These are phyloP conservation scores for Oreotrochilus melanogaster DNA, from an alignment of 2,113 vertebrate genomes.

Conservation along the genomic window DNA sequence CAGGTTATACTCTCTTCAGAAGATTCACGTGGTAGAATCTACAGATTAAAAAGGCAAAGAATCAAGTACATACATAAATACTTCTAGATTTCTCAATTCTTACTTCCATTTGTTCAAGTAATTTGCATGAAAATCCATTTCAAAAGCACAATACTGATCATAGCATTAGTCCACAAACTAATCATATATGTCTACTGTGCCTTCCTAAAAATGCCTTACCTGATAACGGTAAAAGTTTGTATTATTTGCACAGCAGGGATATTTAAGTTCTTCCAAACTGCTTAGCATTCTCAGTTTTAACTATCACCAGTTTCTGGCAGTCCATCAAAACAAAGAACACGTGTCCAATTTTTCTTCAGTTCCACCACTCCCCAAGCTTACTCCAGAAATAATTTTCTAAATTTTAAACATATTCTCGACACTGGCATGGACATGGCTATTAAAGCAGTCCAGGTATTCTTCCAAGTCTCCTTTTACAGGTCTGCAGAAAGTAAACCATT, in stretches of 20 bases:
- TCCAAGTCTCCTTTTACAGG: background rate
- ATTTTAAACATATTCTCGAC: background rate
- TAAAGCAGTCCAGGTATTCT: background rate
- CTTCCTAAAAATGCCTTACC: background rate
- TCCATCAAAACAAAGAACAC: background rate
- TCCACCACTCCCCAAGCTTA: background rate
- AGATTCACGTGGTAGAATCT: background rate
- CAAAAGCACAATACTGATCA: background rate
- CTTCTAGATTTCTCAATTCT: background rate
- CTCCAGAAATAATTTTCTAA: background rate
- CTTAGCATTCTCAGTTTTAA: background rate
- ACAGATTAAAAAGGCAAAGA: background rate
- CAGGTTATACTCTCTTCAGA: background rate
- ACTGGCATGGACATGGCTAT: background rate
- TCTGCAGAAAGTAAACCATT: background rate
- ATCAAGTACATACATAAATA: background rate
- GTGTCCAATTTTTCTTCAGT: background rate
- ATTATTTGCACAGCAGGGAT: background rate
- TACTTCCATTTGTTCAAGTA: background rate
- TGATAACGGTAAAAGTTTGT: background rate
- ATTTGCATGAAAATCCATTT: background rate
- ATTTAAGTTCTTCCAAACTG: background rate
- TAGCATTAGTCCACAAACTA: background rate
- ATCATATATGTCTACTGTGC: background rate
- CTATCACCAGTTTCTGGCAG: background rate